A percentile compares a stretch with the other conserved stretches of the same genome.
phyloP scores from a whole-genome alignment of 2,888 invertebrate species.

The Drosophila conformis region DNA sequence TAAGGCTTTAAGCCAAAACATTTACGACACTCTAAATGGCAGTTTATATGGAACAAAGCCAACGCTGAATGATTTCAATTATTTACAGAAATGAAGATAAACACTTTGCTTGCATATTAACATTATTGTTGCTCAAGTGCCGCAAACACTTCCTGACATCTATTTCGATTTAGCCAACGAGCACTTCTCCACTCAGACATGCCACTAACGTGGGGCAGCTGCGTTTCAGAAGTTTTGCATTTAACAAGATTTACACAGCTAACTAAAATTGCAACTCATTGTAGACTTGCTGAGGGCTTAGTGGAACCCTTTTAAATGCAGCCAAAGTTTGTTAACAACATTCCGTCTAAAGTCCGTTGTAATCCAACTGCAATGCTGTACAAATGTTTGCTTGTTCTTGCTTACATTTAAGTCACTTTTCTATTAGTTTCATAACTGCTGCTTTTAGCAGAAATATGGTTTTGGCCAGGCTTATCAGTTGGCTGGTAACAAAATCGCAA shows the following conservation, averaged over 20 bases:
- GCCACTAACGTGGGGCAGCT: neutral
- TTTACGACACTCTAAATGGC: conserved; percentile 7
- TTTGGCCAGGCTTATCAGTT: conserved; percentile 19
- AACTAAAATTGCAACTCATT: neutral
- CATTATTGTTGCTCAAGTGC: neutral
- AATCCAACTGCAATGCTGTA: conserved; percentile 9
- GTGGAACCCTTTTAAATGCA: neutral
- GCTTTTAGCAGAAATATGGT: conserved; percentile 3
- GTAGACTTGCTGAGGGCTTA: neutral
- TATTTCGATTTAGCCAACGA: neutral
- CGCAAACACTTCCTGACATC: neutral
- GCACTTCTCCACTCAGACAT: neutral
- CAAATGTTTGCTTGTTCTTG: neutral
- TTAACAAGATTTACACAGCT: neutral
- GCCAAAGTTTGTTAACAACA: neutral
- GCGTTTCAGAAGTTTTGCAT: neutral
- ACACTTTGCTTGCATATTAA: neutral
- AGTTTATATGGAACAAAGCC: neutral
- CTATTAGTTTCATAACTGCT: conserved; percentile 14
- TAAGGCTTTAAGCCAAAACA: conserved; percentile 16
- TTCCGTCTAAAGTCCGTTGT: neutral
- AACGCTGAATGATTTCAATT: conserved; percentile 2
- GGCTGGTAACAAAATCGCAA: conserved; percentile 20
- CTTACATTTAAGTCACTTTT: neutral
- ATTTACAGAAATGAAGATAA: conserved; percentile 3